A percentile compares a stretch with the other conserved stretches of the same genome.
These are phyloP conservation scores for Gasterosteus nipponicus DNA, from an alignment of 2,113 vertebrate genomes.

Conservation along the genomic window DNA sequence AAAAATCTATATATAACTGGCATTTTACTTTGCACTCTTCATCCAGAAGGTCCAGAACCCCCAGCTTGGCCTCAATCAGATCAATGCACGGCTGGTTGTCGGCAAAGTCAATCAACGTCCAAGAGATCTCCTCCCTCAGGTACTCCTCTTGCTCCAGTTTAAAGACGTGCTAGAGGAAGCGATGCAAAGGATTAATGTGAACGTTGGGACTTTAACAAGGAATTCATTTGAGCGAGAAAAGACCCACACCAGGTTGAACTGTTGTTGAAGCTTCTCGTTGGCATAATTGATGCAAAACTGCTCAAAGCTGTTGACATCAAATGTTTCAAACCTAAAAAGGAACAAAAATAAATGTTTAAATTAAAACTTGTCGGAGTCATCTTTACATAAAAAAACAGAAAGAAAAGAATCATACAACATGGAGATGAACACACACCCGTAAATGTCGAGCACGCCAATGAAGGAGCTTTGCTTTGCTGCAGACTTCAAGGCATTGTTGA, in stretches of 20 bases:
- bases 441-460: slow-evolving; percentile 97
- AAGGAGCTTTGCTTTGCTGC: slow-evolving; percentile 90
- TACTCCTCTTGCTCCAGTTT: slow-evolving; percentile 98
- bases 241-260: slow-evolving; percentile 94
- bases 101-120: slow-evolving; percentile 97
- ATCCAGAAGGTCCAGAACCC: slow-evolving; percentile 93
- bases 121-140: slow-evolving; percentile 95
- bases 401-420: neutral
- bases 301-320: slow-evolving; percentile 98
- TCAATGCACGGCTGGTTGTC: slow-evolving; percentile 98
- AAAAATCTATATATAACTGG: neutral
- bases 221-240: slow-evolving; percentile 4
- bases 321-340: slow-evolving; percentile 92
- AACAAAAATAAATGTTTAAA: slow-evolving; percentile 42
- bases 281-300: slow-evolving; percentile 99
- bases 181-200: slow-evolving; percentile 5
- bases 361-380: neutral
- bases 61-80: slow-evolving; percentile 95
- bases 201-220: neutral
- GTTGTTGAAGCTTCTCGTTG: slow-evolving; percentile 98
- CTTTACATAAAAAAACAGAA: neutral
- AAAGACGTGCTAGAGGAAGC: slow-evolving; percentile 89
- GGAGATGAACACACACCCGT: slow-evolving; percentile 84
- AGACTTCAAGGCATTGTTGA: slow-evolving; percentile 90
- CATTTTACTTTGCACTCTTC: slow-evolving; percentile 93